phyloP scores from a whole-genome alignment of 2,113 vertebrate genomes.

The Passer montanus region DNA sequence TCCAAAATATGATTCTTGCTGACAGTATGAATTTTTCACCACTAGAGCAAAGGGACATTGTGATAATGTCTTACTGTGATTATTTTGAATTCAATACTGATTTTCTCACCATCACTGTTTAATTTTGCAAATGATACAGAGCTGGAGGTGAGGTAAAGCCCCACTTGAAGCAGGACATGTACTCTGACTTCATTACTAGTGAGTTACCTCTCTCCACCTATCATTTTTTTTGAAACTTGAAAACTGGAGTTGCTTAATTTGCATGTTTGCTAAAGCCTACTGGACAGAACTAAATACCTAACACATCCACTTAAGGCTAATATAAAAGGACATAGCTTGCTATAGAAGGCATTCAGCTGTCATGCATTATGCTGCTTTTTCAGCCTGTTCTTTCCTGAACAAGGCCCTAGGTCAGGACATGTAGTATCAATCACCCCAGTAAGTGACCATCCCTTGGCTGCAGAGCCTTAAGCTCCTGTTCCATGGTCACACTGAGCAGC shows the following conservation, averaged over 20 bases:
- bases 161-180: rapidly evolving
- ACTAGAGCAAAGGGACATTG: not conserved
- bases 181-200: not conserved
- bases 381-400: not conserved
- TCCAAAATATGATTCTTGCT: not conserved
- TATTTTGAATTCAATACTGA: not conserved
- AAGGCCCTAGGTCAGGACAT: not conserved
- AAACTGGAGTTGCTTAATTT: not conserved
- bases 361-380: not conserved
- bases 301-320: not conserved
- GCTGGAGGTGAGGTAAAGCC: not conserved
- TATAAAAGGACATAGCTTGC: not conserved
- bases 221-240: not conserved
- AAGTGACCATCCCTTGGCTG: not conserved
- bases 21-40: not conserved
- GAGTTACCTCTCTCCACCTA: not conserved
- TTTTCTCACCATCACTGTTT: not conserved
- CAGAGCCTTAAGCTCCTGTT: not conserved
- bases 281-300: not conserved
- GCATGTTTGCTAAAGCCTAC: not conserved
- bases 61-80: not conserved
- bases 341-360: not conserved
- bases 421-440: not conserved
- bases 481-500: not conserved
- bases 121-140: not conserved